Evolutionary conservation across 1,140 invertebrate species (phyloP).

Genomic region (Brachionus paranguensis): DNA sequence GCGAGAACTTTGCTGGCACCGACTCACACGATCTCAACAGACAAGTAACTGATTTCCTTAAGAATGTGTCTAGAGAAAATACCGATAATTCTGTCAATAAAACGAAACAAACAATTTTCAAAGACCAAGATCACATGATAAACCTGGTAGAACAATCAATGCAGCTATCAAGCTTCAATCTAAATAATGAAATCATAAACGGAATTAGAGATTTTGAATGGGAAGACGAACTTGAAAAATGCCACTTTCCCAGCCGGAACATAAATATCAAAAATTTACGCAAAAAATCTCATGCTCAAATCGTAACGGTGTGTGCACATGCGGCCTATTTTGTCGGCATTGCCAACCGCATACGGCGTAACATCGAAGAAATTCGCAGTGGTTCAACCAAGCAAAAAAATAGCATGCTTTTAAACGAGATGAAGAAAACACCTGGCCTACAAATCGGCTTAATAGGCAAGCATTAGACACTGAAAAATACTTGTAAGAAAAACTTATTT

Average conservation of each 20-base stretch:
- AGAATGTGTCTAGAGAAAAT: background rate
- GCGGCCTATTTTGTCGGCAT: slow-evolving; percentile 34
- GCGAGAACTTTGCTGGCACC: background rate
- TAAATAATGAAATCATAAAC: slow-evolving; percentile 2
- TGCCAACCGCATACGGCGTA: slow-evolving; percentile 5
- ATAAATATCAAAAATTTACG: background rate
- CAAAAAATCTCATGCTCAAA: slow-evolving; percentile 24
- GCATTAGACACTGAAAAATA: background rate
- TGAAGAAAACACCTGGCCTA: slow-evolving; percentile 3
- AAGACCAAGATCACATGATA: background rate
- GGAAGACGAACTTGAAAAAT: background rate
- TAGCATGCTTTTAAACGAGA: slow-evolving; percentile 35
- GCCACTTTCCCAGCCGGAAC: background rate
- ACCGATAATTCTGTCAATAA: background rate
- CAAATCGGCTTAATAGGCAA: slow-evolving; percentile 9
- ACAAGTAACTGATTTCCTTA: background rate
- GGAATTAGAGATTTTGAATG: background rate
- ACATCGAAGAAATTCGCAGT: slow-evolving; percentile 12
- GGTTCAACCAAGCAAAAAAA: background rate
- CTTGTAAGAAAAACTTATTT: slow-evolving; percentile 18
- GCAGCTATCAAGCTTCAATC: background rate
- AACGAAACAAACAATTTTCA: background rate
- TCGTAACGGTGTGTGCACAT: slow-evolving; percentile 17
- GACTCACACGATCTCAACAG: background rate
- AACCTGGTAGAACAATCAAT: background rate